phyloP scores from a whole-genome alignment of 2,888 invertebrate species.

The Pheosia gnoma region DNA sequence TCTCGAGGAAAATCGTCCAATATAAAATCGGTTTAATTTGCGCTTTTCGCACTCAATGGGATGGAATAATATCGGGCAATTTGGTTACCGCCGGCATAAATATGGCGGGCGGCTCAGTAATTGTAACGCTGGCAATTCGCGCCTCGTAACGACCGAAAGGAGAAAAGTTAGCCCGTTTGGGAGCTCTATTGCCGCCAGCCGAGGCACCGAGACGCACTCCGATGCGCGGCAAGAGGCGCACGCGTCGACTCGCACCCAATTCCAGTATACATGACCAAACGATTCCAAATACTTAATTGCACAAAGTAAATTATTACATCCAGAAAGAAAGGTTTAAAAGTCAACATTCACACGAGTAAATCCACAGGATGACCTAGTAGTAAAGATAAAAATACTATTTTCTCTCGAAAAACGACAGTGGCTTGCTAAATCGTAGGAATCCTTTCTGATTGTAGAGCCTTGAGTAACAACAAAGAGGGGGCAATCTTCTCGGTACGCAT shows the following conservation, averaged over 20 bases:
- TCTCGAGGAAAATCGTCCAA: conserved; percentile 81
- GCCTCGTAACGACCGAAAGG: conserved; percentile 81
- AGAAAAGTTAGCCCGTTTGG: conserved; percentile 80
- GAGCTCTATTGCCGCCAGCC: conserved; percentile 57
- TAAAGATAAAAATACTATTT: conserved; percentile 6
- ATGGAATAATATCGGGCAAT: conserved; percentile 85
- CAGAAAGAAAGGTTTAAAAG: not conserved
- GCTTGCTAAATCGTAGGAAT: conserved; percentile 38
- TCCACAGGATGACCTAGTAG: not conserved
- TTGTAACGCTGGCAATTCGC: conserved; percentile 83
- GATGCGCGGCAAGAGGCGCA: conserved; percentile 26
- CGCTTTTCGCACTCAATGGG: conserved; percentile 85
- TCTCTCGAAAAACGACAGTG: not conserved
- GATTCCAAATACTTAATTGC: no score
- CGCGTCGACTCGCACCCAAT: conserved; percentile 13
- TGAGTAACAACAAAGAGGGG: conserved; percentile 52
- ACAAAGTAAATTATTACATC: no score
- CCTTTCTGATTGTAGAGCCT: conserved; percentile 49
- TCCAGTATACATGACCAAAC: not conserved
- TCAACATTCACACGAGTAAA: not conserved
- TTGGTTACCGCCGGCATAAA: conserved; percentile 84
- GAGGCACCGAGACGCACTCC: conserved; percentile 37
- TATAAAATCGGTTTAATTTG: conserved; percentile 85
- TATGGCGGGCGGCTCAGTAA: conserved; percentile 81
- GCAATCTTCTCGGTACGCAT: conserved; percentile 52